Evolutionary conservation across 1,140 invertebrate species (phyloP), one percentile per base, ranked within the genome.

Genomic region (Drosophila watanabei): DNA sequence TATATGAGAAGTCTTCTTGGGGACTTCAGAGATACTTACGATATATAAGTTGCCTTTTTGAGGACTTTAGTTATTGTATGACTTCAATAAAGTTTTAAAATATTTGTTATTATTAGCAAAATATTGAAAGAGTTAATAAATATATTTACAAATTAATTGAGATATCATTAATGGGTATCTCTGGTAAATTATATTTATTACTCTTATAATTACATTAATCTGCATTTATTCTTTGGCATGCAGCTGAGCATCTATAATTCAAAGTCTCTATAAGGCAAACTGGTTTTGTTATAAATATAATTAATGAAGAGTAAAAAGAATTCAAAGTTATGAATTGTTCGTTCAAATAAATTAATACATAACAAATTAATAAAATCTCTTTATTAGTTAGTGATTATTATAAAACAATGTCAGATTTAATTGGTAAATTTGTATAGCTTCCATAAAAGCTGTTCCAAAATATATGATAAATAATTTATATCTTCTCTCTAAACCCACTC

Each of bases 241-340:
- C 18, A 37, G 13, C 14, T 5, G 28, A 52, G 28, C 49, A 52
- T 32, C 16, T 56, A 14, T 20, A 8, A 5, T 16, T 20, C 7
- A 2, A 20, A 35, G n/a, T 54, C 33, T 56, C 13, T 35, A 56
- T 37, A 56, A 37, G 52, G 52, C 18, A 56, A 37, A 56, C 52
- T 24, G 32, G 52, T 56, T 56, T 54, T 24, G 18, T 56, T 37
- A 6, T 24, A 16, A 54, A 14, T 20, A 24, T 24, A 56, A 37
- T 37, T 37, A 24, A 37, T 56, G 8, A 37, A 5, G 2, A 56
- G 13, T 20, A 24, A 5, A 24, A 24, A 24, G 0, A 10, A 35
- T 16, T 14, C 4, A 16, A 37, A 20, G 7, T 9, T 51, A 51
- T 30, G 9, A 10, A 0, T 5, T 2, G 4, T n/a, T 11, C 2